phyloP scores from a whole-genome alignment of 2,797 vertebrate species.

The Acropternis orthonyx region DNA sequence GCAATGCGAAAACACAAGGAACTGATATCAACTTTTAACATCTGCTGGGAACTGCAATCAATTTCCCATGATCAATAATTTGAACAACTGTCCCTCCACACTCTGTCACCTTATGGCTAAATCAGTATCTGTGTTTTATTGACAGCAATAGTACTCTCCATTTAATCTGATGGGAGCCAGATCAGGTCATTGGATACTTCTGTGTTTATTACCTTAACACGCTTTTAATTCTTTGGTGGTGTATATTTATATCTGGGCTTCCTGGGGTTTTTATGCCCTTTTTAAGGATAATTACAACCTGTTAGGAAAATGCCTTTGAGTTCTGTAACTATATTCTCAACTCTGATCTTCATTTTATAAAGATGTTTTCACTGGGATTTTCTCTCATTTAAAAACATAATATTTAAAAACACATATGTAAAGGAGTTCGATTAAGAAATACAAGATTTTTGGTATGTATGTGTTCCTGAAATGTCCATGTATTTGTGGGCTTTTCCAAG shows the following conservation, averaged over 20 bases:
- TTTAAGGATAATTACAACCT: not conserved
- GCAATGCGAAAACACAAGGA: not conserved
- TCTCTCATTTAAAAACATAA: not conserved
- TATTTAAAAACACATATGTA: not conserved
- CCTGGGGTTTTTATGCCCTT: not conserved
- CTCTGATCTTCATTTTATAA: not conserved
- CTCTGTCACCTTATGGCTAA: not conserved
- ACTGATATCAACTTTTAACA: not conserved
- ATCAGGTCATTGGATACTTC: not conserved
- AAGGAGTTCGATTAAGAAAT: not conserved
- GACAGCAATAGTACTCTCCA: not conserved
- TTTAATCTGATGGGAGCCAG: not conserved
- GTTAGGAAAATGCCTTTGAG: conserved; percentile 3
- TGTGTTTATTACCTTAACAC: conserved; percentile 29
- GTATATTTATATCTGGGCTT: conserved; percentile 30
- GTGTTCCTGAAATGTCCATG: not conserved
- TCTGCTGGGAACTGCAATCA: not conserved
- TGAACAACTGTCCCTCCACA: not conserved
- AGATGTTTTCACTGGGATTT: not conserved
- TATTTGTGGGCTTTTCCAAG: not conserved
- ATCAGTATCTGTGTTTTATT: not conserved
- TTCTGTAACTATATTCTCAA: not conserved
- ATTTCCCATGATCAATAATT: not conserved
- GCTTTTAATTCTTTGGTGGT: not conserved
- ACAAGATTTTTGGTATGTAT: not conserved